Evolutionary conservation across 2,888 invertebrate genomes (phyloP).

Genomic region (Orthosia gothica): DNA sequence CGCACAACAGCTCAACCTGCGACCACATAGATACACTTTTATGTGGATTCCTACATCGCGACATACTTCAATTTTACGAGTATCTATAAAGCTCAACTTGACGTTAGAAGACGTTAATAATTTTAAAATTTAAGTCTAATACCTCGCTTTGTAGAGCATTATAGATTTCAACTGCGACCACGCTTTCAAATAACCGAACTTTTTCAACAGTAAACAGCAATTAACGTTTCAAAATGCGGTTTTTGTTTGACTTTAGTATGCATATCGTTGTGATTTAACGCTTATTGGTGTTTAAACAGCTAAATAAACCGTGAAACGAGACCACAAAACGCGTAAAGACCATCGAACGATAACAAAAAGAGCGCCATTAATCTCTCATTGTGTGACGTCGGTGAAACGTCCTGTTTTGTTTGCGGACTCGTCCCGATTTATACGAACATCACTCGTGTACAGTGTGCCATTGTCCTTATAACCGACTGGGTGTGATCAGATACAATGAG

Average conservation of each 20-base stretch:
- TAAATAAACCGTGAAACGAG: conserved; percentile 90
- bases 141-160: conserved; percentile 72
- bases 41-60: conserved; percentile 86
- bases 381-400: conserved; percentile 84
- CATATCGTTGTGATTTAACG: conserved; percentile 83
- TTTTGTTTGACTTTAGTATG: conserved; percentile 77
- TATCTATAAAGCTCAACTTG: conserved; percentile 81
- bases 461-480: conserved; percentile 88
- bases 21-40: conserved; percentile 77
- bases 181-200: conserved; percentile 58
- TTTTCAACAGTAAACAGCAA: conserved; percentile 65
- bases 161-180: conserved; percentile 36
- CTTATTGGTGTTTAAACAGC: conserved; percentile 86
- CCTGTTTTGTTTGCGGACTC: conserved; percentile 88
- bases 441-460: conserved; percentile 82
- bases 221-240: conserved; percentile 66
- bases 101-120: conserved; percentile 84
- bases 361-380: conserved; percentile 90
- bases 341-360: conserved; percentile 88
- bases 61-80: conserved; percentile 88
- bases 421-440: conserved; percentile 83
- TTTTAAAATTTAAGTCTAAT: conserved; percentile 81
- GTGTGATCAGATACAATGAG: conserved; percentile 88
- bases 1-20: conserved; percentile 60
- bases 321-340: conserved; percentile 88